Base-by-base conservation (phyloP, 2,113 vertebrate genomes). In the Anser brachyrhynchus region DNA sequence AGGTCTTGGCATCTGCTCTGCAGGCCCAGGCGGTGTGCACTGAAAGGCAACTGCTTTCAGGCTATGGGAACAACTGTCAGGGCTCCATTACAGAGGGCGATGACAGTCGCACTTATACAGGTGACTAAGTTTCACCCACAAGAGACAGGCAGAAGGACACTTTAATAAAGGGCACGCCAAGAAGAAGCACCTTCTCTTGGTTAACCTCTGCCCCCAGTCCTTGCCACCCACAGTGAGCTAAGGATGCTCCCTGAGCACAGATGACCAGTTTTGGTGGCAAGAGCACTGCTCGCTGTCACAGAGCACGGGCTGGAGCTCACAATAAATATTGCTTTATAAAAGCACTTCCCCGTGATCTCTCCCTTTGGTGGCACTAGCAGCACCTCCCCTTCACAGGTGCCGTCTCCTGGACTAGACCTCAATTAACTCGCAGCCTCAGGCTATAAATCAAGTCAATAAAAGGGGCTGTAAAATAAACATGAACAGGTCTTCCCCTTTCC, bases 361-460 rank as follows among this genome's bases (percentile, higher is more conserved):
- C 37, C 51, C 46, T 67, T 39, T 31, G 46, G 81, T 85, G 88
- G 93, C 92, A 92, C 64, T 52, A 35, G 67, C 51, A 88, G 33
- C 65, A 92, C 74, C 87, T 76, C 94, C 87, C 95, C 86, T 97
- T 81, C 69, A 64, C 97, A 98, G 97, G 89, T 98, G 98, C 98
- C 98, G 97, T 96, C 86, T 97, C 90, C 93, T 83, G 94, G 96
- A 80, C 83, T 96, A 93, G 93, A 94, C 97, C 93, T 96, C 98
- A 98, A 98, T 99, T 98, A 98, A 98, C 97, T 98, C 96, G 89
- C 96, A 89, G 98, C 98, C 98, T 94, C 86, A 62, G 97, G 98
- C 98, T 97, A 98, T 98, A 98, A 98, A 98, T 99, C 98, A 98
- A 98, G 96, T 93, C 97, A 97, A 97, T 97, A 98, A 97, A 97